phyloP scores from a whole-genome alignment of 2,888 invertebrate species.

The Eueremaeus valkanovi region DNA sequence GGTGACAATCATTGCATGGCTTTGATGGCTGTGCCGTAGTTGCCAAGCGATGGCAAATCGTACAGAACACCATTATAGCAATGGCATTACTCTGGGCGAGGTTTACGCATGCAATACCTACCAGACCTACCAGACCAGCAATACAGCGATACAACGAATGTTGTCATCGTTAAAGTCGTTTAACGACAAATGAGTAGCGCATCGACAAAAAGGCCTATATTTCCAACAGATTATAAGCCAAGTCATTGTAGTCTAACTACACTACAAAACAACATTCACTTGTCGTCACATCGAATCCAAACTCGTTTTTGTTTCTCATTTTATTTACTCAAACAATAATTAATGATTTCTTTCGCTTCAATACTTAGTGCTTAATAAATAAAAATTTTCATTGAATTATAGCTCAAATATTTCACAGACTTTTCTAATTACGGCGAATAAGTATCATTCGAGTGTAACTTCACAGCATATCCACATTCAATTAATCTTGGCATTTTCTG shows the following conservation, averaged over 20 bases:
- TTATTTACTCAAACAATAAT: constrained; percentile 5
- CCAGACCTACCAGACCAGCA: background rate
- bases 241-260: background rate
- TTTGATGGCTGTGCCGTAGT: constrained; percentile 21
- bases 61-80: constrained; percentile 18
- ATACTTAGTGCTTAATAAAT: background rate
- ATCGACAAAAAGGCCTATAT: constrained; percentile 24
- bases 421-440: too few species aligned
- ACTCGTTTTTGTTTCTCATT: background rate
- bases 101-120: constrained; percentile 34
- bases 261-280: background rate
- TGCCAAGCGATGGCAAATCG: constrained; percentile 29
- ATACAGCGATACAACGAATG: background rate
- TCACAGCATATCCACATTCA: too few species aligned
- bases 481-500: too few species aligned
- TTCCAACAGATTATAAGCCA: background rate
- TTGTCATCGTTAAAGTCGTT: constrained; percentile 15
- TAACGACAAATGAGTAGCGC: constrained; percentile 35
- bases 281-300: background rate
- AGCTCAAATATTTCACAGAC: too few species aligned
- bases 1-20: constrained; percentile 24
- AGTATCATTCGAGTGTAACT: too few species aligned
- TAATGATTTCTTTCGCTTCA: background rate
- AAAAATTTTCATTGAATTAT: too few species aligned
- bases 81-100: constrained; percentile 27